Conservation (phyloP, 2,797 vertebrate species). For the Miichthys miiuy region DNA sequence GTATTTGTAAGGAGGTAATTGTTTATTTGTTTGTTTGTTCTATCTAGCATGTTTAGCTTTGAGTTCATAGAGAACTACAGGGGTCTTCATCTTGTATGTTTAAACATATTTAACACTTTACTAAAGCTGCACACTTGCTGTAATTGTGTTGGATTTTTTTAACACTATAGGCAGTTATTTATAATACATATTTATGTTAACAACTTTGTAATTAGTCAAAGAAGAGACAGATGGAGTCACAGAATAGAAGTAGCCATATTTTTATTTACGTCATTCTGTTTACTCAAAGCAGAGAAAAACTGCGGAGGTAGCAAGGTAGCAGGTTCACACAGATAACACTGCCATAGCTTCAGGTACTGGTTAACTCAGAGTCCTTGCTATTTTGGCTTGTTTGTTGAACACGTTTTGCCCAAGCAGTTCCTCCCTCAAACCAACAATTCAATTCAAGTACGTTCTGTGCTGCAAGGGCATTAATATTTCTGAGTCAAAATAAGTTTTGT, state of each 20-base stretch:
- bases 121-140: background rate
- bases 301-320: background rate
- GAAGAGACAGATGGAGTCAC: background rate
- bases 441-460: background rate
- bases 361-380: background rate
- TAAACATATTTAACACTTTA: background rate
- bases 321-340: background rate
- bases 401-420: background rate
- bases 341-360: background rate
- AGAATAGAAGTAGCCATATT: background rate
- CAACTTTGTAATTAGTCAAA: background rate
- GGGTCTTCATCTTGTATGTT: background rate
- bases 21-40: constrained; percentile 28
- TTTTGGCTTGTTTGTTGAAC: background rate
- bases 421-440: background rate
- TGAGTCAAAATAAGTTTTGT: background rate
- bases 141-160: background rate
- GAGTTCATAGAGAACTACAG: background rate
- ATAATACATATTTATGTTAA: background rate
- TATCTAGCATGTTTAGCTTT: background rate
- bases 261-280: background rate
- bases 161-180: background rate
- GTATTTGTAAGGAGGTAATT: constrained; percentile 46
- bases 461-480: background rate
- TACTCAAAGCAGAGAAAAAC: background rate